A percentile compares a stretch with the other conserved stretches of the same genome.
Conservation (phyloP, 2,888 invertebrate species). For the Pachydiplax longipennis region DNA sequence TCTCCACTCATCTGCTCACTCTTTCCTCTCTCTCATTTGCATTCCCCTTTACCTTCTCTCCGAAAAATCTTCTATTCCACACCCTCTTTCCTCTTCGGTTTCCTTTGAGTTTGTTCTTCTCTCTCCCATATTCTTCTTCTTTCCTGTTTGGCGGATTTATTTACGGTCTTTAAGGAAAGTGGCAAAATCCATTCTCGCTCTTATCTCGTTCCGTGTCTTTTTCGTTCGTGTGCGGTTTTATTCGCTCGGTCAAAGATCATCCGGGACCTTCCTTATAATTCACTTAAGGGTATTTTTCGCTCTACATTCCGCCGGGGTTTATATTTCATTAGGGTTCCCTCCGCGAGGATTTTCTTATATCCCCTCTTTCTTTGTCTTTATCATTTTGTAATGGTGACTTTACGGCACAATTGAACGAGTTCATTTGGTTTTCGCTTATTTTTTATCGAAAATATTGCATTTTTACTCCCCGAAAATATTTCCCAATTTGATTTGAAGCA, state of each 20-base stretch:
- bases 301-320: neutral
- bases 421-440: too few species aligned
- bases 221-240: neutral
- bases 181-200: neutral
- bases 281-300: neutral
- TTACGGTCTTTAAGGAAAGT: neutral
- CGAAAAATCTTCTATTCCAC: neutral
- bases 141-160: neutral
- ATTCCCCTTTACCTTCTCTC: neutral
- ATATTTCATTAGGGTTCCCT: neutral
- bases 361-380: neutral
- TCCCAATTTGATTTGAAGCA: too few species aligned
- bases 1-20: neutral
- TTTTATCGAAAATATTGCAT: too few species aligned
- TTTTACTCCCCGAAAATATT: too few species aligned
- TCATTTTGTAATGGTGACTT: neutral
- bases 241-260: neutral
- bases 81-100: neutral
- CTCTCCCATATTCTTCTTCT: neutral
- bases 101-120: neutral
- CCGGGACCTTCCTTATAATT: neutral
- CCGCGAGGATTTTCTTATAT: neutral
- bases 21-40: neutral
- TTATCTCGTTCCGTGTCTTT: neutral
- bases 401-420: too few species aligned